Percentiles rank a stretch among this genome's conserved stretches.
phyloP scores from a whole-genome alignment of 2,797 vertebrate genomes.

The Acanthis flammea region DNA sequence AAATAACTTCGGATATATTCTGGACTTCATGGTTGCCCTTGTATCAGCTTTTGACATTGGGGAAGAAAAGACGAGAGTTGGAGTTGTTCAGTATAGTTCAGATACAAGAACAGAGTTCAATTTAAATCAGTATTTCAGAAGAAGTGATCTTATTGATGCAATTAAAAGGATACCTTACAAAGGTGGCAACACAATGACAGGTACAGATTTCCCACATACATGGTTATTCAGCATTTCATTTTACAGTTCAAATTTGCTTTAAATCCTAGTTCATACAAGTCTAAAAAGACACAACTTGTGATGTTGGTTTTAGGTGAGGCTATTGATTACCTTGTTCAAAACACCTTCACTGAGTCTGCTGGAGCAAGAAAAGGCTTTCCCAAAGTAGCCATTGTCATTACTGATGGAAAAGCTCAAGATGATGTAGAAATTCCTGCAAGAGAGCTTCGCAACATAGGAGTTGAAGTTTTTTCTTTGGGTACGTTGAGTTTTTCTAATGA shows the following conservation, averaged over 20 bases:
- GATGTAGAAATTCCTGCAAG: slow-evolving; percentile 83
- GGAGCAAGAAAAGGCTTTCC: slow-evolving; percentile 89
- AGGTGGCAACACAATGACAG: slow-evolving; percentile 89
- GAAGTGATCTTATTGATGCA: slow-evolving; percentile 82
- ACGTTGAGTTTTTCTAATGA: neutral
- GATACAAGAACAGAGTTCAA: slow-evolving; percentile 87
- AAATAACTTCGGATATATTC: slow-evolving; percentile 86
- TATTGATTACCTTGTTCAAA: slow-evolving; percentile 84
- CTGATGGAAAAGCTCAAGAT: slow-evolving; percentile 89
- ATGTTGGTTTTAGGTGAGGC: slow-evolving; percentile 81
- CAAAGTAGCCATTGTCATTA: slow-evolving; percentile 91
- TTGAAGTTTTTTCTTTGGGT: slow-evolving; percentile 96
- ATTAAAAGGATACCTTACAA: slow-evolving; percentile 87
- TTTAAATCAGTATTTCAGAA: slow-evolving; percentile 82
- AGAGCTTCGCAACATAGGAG: slow-evolving; percentile 84
- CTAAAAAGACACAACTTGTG: neutral
- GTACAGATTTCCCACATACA: slow-evolving; percentile 65
- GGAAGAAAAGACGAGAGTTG: slow-evolving; percentile 88
- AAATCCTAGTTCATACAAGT: neutral
- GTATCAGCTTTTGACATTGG: slow-evolving; percentile 90
- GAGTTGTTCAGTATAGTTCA: slow-evolving; percentile 88
- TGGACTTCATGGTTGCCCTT: slow-evolving; percentile 83
- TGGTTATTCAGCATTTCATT: neutral
- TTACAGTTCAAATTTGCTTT: neutral
- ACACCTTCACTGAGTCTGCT: slow-evolving; percentile 81